These are phyloP conservation scores for Mormyrus hasselquistii DNA, from an alignment of 2,797 vertebrate genomes.

Conservation along the genomic window DNA sequence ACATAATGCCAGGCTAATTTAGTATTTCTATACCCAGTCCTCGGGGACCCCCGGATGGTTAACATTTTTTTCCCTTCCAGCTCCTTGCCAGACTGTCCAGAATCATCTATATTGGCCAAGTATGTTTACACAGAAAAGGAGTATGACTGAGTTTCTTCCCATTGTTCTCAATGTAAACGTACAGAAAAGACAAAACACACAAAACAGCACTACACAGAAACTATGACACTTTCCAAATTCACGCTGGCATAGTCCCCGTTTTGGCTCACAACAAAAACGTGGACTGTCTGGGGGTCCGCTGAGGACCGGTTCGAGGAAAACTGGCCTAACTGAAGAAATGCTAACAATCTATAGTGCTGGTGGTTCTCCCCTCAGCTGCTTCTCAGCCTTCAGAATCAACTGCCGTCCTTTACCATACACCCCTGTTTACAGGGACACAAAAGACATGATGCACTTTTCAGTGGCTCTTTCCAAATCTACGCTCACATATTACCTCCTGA, in stretches of 20 bases:
- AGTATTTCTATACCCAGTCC: neutral
- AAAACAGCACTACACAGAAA: neutral
- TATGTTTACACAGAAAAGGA: neutral
- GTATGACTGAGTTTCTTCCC: neutral
- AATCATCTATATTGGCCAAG: neutral
- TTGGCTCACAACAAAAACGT: neutral
- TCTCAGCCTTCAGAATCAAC: neutral
- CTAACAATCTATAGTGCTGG: neutral
- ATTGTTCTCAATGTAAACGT: neutral
- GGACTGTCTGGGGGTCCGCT: neutral
- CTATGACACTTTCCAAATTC: neutral
- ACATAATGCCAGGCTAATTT: neutral
- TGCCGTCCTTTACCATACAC: neutral
- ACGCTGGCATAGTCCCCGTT: neutral
- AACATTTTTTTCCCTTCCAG: neutral
- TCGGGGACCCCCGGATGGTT: neutral
- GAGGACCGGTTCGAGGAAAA: neutral
- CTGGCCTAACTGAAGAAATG: neutral
- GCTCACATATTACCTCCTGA: constrained; percentile 48
- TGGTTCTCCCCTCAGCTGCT: neutral
- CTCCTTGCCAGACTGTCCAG: neutral
- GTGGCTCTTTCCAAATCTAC: neutral
- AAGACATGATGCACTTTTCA: neutral
- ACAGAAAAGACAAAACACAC: neutral
- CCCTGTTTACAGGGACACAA: neutral